These are phyloP conservation scores for Dicrurus megarhynchus DNA, from an alignment of 2,113 vertebrate species.

Conservation along the genomic window DNA sequence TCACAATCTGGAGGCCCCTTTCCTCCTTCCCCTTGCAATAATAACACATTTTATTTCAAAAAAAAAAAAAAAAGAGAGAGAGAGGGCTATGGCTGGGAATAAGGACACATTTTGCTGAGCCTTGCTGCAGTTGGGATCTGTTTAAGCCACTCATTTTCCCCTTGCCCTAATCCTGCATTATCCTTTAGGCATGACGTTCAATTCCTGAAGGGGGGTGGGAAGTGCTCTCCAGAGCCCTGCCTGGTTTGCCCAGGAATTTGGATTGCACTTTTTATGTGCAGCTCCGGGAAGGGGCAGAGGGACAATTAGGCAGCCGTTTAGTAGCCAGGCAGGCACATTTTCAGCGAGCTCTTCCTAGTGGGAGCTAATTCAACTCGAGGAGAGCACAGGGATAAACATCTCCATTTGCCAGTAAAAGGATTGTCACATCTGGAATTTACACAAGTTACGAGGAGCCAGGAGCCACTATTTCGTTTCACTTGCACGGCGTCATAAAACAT, in stretches of 20 bases:
- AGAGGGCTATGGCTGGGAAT: not conserved
- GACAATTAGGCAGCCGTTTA: slow-evolving; percentile 6
- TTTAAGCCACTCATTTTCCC: slow-evolving; percentile 49
- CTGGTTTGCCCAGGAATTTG: slow-evolving; percentile 43
- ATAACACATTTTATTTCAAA: not conserved
- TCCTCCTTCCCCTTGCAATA: slow-evolving; percentile 1
- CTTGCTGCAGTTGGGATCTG: not conserved
- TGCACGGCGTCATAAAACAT: not conserved
- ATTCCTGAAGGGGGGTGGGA: slow-evolving; percentile 17
- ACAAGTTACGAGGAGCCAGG: slow-evolving; percentile 31
- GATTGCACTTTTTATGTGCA: slow-evolving; percentile 25
- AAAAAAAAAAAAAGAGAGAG: too few relatives aligned
- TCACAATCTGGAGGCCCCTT: not conserved
- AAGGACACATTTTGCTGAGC: not conserved
- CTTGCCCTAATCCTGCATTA: slow-evolving; percentile 54
- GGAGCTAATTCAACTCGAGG: not conserved
- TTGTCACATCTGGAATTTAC: slow-evolving; percentile 58
- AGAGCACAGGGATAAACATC: not conserved
- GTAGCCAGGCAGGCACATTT: slow-evolving; percentile 1
- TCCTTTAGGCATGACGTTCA: slow-evolving; percentile 43
- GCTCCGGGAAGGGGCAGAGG: slow-evolving; percentile 10
- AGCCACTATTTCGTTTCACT: slow-evolving; percentile 46
- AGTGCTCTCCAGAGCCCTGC: slow-evolving; percentile 17
- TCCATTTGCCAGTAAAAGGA: slow-evolving; percentile 25
- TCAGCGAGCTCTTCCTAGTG: slow-evolving; percentile 2